Base-by-base conservation (phyloP, 2,888 invertebrate genomes). In the Ctena decussata region DNA sequence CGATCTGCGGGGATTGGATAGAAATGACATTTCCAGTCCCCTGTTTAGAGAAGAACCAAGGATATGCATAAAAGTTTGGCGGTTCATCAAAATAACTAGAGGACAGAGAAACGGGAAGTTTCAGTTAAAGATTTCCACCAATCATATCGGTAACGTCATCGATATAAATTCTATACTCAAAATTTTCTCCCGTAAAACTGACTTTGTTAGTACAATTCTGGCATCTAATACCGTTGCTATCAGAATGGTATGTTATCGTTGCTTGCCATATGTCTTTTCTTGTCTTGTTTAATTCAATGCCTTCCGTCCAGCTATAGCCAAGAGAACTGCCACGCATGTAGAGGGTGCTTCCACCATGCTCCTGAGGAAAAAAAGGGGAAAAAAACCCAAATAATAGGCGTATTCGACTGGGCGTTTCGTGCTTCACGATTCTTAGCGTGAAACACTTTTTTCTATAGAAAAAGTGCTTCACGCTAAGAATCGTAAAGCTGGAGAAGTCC, bases 111-210 rank as follows among this genome's bases (percentile, higher is more conserved):
- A 73, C 41, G 32, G 73, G 84, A 44, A 73, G 53, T 2, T 74
- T n/a, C 1, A 84, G 27, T 35, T 69, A 69, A 65, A 80, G 75
- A 41, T 80, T 84, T 35, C 77, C 84, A 53, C 84, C 84, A n/a
- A 77, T 12, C 84, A 84, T 84, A 37, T 84, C 77, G 5, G 32
- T 60, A 0, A 18, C 24, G 27, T 84, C 80, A 46, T 72, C 84
- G 6, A 73, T 27, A 24, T 77, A 41, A 18, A 84, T 73, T 39
- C 80, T 18, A 24, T 77, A 84, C 32, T 84, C 39, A 8, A 84
- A 46, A 27, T 77, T 49, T 0, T 35, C 60, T 21, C n/a, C 69
- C 15, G 32, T 49, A 0, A 73, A 41, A n/a, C 5, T 21, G n/a
- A 5, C 27, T 0, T 53, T 30, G 21, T 71, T 71, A 8, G 53